A percentile compares a stretch with the other conserved stretches of the same genome.
Conservation (phyloP, 2,888 invertebrate species). For the Slavum lentiscoides region DNA sequence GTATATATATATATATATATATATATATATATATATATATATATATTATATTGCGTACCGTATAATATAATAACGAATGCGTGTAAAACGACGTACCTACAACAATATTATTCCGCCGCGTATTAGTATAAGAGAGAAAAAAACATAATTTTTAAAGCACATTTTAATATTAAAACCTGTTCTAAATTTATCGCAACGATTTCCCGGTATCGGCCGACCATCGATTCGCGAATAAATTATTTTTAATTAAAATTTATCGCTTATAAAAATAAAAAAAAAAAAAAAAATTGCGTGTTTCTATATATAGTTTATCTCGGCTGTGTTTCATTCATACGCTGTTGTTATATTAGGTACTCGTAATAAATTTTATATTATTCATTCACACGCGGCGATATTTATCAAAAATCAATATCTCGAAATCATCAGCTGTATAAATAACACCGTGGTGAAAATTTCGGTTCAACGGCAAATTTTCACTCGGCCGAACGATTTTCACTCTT, state of each 20-base stretch:
- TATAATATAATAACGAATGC: not conserved
- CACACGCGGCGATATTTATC: not conserved
- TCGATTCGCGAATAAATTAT: constrained; percentile 38
- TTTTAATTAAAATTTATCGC: constrained; percentile 40
- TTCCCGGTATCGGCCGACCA: not conserved
- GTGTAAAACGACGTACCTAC: not conserved
- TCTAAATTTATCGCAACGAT: constrained; percentile 5
- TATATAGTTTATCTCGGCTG: not conserved
- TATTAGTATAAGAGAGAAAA: constrained; percentile 2
- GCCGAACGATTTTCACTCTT: too few species aligned
- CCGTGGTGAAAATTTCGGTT: too few species aligned
- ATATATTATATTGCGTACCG: not conserved
- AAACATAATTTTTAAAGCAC: constrained; percentile 1
- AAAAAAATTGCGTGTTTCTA: not conserved
- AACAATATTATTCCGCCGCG: constrained; percentile 42
- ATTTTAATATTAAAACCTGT: constrained; percentile 31
- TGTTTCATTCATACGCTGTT: not conserved
- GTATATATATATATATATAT: not conserved
- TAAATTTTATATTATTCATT: not conserved
- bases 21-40: not conserved
- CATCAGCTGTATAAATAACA: too few species aligned
- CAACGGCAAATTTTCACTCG: too few species aligned
- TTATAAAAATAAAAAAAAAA: constrained; percentile 9
- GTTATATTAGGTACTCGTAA: too few species aligned
- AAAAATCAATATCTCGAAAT: too few species aligned